Evolutionary conservation across 1,140 invertebrate genomes (phyloP).

Genomic region (Drosophila oshimai): DNA sequence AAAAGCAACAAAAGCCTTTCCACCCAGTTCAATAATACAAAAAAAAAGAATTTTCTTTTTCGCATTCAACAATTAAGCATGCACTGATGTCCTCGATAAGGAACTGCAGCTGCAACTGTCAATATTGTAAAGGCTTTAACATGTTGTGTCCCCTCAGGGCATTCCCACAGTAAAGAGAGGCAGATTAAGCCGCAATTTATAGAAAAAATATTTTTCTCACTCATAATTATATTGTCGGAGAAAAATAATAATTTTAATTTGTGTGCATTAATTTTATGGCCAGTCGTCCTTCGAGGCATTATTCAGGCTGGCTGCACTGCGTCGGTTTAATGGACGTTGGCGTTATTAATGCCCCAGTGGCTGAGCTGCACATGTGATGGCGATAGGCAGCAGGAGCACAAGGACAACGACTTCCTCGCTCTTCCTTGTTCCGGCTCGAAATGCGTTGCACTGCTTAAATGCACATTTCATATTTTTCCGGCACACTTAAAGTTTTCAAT

Average conservation of each 20-base stretch:
- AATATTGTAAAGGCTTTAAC: slow-evolving; percentile 28
- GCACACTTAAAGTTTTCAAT: slow-evolving; percentile 69
- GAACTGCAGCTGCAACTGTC: slow-evolving; percentile 48
- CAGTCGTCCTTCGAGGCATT: slow-evolving; percentile 30
- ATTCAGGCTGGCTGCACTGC: slow-evolving; percentile 29
- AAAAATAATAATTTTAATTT: slow-evolving; percentile 59
- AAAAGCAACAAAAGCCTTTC: neutral
- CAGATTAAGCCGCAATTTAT: slow-evolving; percentile 57
- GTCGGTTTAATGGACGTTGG: slow-evolving; percentile 60
- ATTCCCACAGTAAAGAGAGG: neutral
- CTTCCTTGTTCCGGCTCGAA: slow-evolving; percentile 25
- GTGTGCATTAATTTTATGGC: slow-evolving; percentile 64
- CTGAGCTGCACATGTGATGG: slow-evolving; percentile 39
- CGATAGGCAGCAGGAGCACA: neutral
- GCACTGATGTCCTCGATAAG: slow-evolving; percentile 37
- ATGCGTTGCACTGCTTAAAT: slow-evolving; percentile 28
- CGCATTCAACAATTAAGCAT: slow-evolving; percentile 36
- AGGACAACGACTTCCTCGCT: slow-evolving; percentile 18
- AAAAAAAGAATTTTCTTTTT: neutral
- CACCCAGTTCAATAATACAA: neutral
- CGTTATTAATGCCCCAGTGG: slow-evolving; percentile 64
- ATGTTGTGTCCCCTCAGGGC: neutral
- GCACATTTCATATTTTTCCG: slow-evolving; percentile 65
- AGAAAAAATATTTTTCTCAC: slow-evolving; percentile 20
- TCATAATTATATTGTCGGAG: slow-evolving; percentile 28